phyloP scores from a whole-genome alignment of 2,113 vertebrate genomes.

The Sceloporus tristichus region DNA sequence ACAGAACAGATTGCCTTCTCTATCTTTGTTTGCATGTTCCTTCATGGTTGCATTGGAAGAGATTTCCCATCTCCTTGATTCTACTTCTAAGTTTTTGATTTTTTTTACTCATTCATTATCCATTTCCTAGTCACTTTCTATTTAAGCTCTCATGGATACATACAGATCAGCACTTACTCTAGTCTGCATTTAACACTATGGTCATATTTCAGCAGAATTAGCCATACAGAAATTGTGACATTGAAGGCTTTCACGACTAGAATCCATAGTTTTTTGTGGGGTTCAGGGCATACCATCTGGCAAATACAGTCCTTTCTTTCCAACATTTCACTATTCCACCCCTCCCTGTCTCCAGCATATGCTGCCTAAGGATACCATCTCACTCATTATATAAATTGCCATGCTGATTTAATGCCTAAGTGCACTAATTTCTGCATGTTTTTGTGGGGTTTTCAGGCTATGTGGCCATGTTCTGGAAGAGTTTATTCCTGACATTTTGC shows the following conservation, averaged over 20 bases:
- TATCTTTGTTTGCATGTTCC: background rate
- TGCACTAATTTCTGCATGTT: background rate
- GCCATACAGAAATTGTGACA: background rate
- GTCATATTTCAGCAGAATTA: background rate
- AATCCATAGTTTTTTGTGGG: no score
- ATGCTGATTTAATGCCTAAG: background rate
- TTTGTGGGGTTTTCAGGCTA: no score
- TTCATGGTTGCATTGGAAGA: background rate
- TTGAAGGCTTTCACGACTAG: no score
- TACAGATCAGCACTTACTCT: background rate
- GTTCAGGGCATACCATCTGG: background rate
- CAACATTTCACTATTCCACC: background rate
- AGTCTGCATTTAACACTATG: background rate
- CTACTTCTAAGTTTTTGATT: background rate
- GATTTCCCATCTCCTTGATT: background rate
- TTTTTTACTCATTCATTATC: background rate
- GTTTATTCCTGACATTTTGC: no score
- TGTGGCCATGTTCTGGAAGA: no score
- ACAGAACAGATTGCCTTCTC: background rate
- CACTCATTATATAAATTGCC: background rate
- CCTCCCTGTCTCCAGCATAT: background rate
- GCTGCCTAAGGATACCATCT: background rate
- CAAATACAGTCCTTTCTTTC: background rate
- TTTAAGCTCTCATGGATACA: background rate
- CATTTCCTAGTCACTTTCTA: background rate